These are phyloP conservation scores for Uromys caudimaculatus DNA, from an alignment of 2,797 vertebrate genomes.

Conservation along the genomic window DNA sequence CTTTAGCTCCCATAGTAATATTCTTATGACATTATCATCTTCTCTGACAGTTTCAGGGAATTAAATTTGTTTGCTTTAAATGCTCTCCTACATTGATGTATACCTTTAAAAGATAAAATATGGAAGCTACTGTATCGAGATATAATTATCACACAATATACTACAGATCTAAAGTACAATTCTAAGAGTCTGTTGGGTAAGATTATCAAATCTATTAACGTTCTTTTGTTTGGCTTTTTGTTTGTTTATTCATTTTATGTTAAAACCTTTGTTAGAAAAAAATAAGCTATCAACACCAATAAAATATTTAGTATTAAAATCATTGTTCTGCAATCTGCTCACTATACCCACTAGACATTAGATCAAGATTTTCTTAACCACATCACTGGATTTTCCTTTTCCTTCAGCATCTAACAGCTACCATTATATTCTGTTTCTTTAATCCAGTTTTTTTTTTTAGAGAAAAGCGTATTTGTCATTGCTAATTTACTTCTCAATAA, in stretches of 20 bases:
- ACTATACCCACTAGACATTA: not conserved
- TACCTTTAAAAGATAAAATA: not conserved
- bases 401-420: not conserved
- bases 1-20: not conserved
- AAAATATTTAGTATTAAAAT: not conserved
- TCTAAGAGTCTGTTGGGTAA: not conserved
- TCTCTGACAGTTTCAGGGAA: not conserved
- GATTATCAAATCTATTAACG: not conserved
- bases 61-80: not conserved
- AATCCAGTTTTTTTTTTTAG: not conserved
- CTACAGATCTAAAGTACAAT: not conserved
- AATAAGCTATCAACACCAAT: not conserved
- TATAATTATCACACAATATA: no score
- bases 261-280: not conserved
- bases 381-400: not conserved
- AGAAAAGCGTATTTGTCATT: not conserved
- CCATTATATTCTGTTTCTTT: not conserved
- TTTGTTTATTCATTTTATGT: no score
- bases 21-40: not conserved
- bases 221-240: not conserved
- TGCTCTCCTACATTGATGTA: not conserved
- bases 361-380: not conserved
- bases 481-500: not conserved
- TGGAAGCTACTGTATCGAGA: not conserved
- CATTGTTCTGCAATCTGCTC: not conserved